Evolutionary conservation across 2,888 invertebrate species (phyloP), one percentile per base, ranked within the genome.

Genomic region (Sussaba pulchella): DNA sequence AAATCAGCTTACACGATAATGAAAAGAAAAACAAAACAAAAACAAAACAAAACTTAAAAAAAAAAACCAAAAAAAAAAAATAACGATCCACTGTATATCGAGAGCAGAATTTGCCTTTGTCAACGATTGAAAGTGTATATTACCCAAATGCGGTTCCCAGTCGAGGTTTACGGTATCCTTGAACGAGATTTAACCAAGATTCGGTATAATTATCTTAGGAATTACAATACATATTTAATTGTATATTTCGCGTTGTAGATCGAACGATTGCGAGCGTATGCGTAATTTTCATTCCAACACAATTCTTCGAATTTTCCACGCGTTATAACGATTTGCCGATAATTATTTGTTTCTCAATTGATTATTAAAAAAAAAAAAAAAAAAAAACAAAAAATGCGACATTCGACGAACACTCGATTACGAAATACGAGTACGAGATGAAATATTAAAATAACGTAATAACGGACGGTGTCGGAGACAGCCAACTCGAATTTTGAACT

Each of bases 101-200:
- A 64, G 69, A 69, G 69, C 73, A 78, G 59, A 72, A 78, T 59
- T 73, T 73, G 78, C 78, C 78, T 78, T 78, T 73, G 73, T 73
- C 78, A 78, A 78, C 67, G 67, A 78, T 73, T 73, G 78, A 78
- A 78, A 78, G 73, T 78, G 50, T 73, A 77, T 77, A 66, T 66
- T 72, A 59, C 47, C 63, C 63, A 45, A 67, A 72, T 63, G 69
- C 54, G 69, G 50, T 71, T 72, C 66, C 61, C 61, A 67, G 54
- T 66, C 64, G 70, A 31, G 63, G 54, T 63, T n/a, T 77, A 31
- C 54, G 39, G 61, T 50, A 52, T 75, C 45, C 31, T 57, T 57
- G 14, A 70, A 26, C 54, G 63, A 70, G 54, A 47, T 64, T 47
- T 12, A 54, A 64, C 43, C 57, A 57, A 43, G 43, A 70, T 70